A percentile compares a stretch with the other conserved stretches of the same genome.
phyloP scores from a whole-genome alignment of 1,140 invertebrate genomes.

The Rhagoletis pomonella region DNA sequence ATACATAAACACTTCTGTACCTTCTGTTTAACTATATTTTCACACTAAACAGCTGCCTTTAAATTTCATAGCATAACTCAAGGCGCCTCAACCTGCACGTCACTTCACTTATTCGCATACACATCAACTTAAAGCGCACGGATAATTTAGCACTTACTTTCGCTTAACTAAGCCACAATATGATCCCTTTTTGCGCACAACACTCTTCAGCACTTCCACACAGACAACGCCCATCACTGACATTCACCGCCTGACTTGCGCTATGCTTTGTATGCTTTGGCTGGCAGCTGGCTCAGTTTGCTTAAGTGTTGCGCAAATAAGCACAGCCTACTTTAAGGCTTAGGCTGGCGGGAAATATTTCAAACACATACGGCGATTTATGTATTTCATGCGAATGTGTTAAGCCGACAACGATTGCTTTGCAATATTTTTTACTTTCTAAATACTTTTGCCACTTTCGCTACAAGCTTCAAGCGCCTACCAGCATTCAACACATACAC shows the following conservation, averaged over 20 bases:
- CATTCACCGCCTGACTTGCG: neutral
- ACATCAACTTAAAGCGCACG: neutral
- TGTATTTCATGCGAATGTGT: constrained; percentile 13
- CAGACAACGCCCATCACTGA: neutral
- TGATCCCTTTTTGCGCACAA: neutral
- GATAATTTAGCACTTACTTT: constrained; percentile 30
- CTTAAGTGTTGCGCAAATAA: constrained; percentile 25
- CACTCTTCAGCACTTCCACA: neutral
- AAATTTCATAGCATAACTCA: neutral
- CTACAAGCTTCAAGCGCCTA: constrained; percentile 13
- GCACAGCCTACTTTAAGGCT: constrained; percentile 37
- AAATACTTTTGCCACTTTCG: constrained; percentile 46
- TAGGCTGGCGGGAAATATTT: neutral
- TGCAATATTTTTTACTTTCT: constrained; percentile 41
- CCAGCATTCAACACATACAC: neutral
- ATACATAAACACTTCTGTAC: too few species aligned
- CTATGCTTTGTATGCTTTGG: neutral
- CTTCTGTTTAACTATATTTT: neutral
- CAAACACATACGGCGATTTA: neutral
- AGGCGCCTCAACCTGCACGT: neutral
- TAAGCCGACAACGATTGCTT: constrained; percentile 47
- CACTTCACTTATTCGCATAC: neutral
- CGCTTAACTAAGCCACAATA: constrained; percentile 44
- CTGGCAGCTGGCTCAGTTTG: constrained; percentile 12
- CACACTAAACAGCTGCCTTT: neutral